Base-by-base conservation (phyloP, 2,888 invertebrate genomes). In the Auanema sp. region DNA sequence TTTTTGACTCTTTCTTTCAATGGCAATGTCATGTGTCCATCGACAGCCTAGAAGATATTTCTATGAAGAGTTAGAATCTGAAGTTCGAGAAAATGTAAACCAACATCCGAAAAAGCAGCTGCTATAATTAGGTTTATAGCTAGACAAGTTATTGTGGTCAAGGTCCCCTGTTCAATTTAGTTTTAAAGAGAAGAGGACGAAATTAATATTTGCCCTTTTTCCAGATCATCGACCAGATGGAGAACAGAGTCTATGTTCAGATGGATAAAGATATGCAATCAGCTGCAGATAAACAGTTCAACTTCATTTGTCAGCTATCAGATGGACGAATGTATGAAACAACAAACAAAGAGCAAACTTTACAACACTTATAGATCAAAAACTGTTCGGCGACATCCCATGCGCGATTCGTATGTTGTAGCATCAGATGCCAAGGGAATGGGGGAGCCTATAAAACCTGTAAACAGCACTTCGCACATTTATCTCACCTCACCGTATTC, bases 191-290 rank as follows among this genome's bases (percentile, higher is more conserved):
- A 33, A 33, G 33, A 33, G 3, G 33, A 33, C 33, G 8, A 33
- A 33, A 33, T 33, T 33, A 33, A 33, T 33, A 33, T 33, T 33
- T 33, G 33, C 33, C 33, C 33, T 33, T 33, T 33, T 58, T 78
- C 54, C 71, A 83, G 83, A 67, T 79, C 23, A 72, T 83, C 23
- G 77, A 80, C 61, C 72, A 75, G 44, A 79, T 83, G 68, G 81
- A 81, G 56, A 83, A 83, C 64, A 71, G 80, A 51, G 78, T 83
- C 8, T 83, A 83, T 69, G 81, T 83, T 40, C 83, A 83, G 66
- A 82, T 79, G 77, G 83, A 83, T 67, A 81, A 80, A 63, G 75
- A 78, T 56, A 79, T 80, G 12, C 83, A 83, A 52, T 80, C 79
- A 6, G 67, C 69, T 0, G 67, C 70, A 55, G 83, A 83, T 66